Conservation (phyloP, 23 tunicate genomes). For the Clavelina lepadiformis region DNA sequence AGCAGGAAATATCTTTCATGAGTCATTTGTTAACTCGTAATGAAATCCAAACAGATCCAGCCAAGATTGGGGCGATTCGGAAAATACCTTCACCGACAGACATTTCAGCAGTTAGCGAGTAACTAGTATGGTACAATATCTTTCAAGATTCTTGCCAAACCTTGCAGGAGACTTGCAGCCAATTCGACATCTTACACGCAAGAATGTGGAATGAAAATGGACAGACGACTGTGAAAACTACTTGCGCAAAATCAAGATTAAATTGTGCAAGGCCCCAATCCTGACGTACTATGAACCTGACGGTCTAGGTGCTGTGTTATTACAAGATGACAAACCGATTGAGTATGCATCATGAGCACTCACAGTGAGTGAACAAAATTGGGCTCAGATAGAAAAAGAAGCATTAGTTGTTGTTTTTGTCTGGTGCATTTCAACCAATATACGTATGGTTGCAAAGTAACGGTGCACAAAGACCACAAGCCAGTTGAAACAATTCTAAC, state of each 20-base stretch:
- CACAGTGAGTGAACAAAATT: slow-evolving; percentile 2
- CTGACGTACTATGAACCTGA: slow-evolving; percentile 3
- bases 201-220: slow-evolving; percentile 16
- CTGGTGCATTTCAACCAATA: slow-evolving; percentile 23
- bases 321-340: slow-evolving; percentile 22
- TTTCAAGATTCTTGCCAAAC: slow-evolving; percentile 18
- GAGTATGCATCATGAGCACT: slow-evolving; percentile 20
- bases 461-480: slow-evolving; percentile 11
- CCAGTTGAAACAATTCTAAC: slow-evolving; percentile 25
- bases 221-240: slow-evolving; percentile 9
- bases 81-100: slow-evolving; percentile 26
- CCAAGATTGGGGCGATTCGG: slow-evolving; percentile 12
- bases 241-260: not conserved
- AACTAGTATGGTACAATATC: slow-evolving; percentile 21
- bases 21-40: slow-evolving; percentile 11
- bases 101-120: slow-evolving; percentile 14
- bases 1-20: slow-evolving; percentile 17
- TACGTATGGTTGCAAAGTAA: slow-evolving; percentile 29
- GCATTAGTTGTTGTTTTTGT: slow-evolving; percentile 12
- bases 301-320: slow-evolving; percentile 16
- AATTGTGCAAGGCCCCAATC: slow-evolving; percentile 2
- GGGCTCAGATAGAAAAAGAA: slow-evolving; percentile 34
- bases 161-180: slow-evolving; percentile 13
- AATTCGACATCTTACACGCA: slow-evolving; percentile 3
- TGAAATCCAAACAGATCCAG: slow-evolving; percentile 17